Evolutionary conservation across 2,113 vertebrate genomes (phyloP), one percentile per base, ranked within the genome.

Genomic region (Carollia perspicillata): DNA sequence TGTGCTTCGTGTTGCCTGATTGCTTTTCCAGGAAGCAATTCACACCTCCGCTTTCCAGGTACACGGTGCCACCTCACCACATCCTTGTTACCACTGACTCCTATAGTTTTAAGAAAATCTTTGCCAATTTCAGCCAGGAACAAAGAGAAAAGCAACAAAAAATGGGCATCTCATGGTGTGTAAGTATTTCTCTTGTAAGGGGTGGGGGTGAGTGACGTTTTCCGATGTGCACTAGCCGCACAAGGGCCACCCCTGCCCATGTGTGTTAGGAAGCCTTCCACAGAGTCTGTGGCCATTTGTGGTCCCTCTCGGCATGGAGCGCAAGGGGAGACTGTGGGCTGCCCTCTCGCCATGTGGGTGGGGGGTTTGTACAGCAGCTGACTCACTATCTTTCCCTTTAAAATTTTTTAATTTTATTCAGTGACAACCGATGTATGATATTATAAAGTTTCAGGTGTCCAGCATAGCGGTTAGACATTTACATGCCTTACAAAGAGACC

Each of bases 21-120:
- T 14, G 47, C 63, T 86, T 74, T 95, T 26, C 86, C 74, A 89
- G 94, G 83, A 95, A 89, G 87, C 71, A 77, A 3, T 28, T 86
- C 10, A 28, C 16, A 35, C 44, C 88, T 35, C 79, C 18, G 9
- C 84, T 35, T 49, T 80, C 84, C 49, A 30, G 44, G 16, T 49
- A 26, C 7, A 13, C 16, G 51, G 22, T 65, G 78, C 49, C 35
- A 20, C 28, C 79, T 97, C 69, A 96, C 94, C 35, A 4, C 69
- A 84, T 84, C 84, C 75, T 87, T 77, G 77, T 49, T 12, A 63
- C 40, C 44, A 47, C 0, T 53, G 40, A 16, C 26, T 68, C 72
- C 77, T 90, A 94, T 95, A 35, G 0, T 10, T 92, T 4, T 0
- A 65, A 65, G 93, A 65, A 94, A 78, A 93, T 86, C 91, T 94